Conservation (phyloP, 2,113 vertebrate genomes). For the Xenopus laevis region DNA sequence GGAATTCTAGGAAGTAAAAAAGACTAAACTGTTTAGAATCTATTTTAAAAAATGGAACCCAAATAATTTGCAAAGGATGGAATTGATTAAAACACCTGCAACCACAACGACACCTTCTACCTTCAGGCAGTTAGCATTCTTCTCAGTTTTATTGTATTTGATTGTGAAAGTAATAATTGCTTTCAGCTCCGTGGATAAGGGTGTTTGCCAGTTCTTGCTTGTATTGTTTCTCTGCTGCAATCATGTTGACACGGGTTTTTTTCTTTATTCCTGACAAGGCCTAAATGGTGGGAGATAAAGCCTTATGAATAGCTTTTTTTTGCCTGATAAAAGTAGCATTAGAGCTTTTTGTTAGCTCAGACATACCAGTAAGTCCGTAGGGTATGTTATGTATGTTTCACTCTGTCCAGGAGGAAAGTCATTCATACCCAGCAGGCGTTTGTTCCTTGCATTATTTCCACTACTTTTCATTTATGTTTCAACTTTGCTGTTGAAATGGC, state of each 20-base stretch:
- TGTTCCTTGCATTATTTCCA: not conserved
- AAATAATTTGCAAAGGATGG: too few species aligned
- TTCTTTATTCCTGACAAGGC: not conserved
- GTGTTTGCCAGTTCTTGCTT: slow-evolving; percentile 18
- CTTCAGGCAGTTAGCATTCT: too few species aligned
- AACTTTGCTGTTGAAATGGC: not conserved
- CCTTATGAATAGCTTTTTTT: slow-evolving; percentile 10
- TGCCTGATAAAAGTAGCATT: slow-evolving; percentile 18
- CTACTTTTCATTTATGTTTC: not conserved
- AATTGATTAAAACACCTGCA: too few species aligned
- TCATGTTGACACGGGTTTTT: slow-evolving; percentile 19
- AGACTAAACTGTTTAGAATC: too few species aligned
- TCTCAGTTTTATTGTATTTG: too few species aligned
- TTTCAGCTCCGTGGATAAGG: not conserved
- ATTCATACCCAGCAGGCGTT: not conserved
- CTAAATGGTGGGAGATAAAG: slow-evolving; percentile 25
- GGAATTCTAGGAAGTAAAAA: too few species aligned
- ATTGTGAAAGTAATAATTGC: too few species aligned
- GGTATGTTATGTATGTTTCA: slow-evolving; percentile 38
- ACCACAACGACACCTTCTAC: too few species aligned
- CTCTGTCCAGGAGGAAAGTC: not conserved
- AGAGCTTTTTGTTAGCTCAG: slow-evolving; percentile 12
- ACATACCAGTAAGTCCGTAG: slow-evolving; percentile 36
- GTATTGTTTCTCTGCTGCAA: slow-evolving; percentile 5
- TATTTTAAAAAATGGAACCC: too few species aligned